Conservation (phyloP, 2,888 invertebrate genomes). For the Prosopocoilus inquinatus region DNA sequence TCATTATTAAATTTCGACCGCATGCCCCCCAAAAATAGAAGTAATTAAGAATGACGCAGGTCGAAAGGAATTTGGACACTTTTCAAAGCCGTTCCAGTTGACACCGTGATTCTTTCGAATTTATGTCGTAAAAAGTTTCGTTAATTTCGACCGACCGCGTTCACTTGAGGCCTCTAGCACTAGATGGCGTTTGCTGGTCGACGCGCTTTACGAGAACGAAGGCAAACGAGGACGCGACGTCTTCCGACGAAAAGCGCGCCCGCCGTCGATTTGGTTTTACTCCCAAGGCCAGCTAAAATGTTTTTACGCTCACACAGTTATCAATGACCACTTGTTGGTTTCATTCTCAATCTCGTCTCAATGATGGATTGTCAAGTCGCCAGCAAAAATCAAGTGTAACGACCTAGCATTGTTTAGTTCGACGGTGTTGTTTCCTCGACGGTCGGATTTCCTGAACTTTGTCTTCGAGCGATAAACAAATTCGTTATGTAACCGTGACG, state of each 20-base stretch:
- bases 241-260: slow-evolving; percentile 14
- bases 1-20: slow-evolving; percentile 20
- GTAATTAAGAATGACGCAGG: slow-evolving; percentile 22
- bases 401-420: slow-evolving; percentile 1
- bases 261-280: slow-evolving; percentile 15
- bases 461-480: no score
- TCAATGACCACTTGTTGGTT: slow-evolving; percentile 28
- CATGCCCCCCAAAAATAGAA: slow-evolving; percentile 18
- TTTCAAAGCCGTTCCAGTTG: slow-evolving; percentile 12
- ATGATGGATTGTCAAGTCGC: slow-evolving; percentile 28
- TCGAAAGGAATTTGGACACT: slow-evolving; percentile 20
- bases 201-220: no score
- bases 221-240: slow-evolving; percentile 1
- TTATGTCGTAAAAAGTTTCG: neutral
- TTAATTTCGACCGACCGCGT: neutral
- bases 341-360: slow-evolving; percentile 27
- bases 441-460: no score
- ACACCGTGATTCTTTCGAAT: neutral
- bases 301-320: slow-evolving; percentile 29
- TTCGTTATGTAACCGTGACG: no score
- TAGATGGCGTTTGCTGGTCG: slow-evolving; percentile 8
- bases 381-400: slow-evolving; percentile 23
- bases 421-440: no score
- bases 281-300: slow-evolving; percentile 27
- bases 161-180: neutral